Base-by-base conservation (phyloP, 2,888 invertebrate genomes). In the Andrena dorsata region DNA sequence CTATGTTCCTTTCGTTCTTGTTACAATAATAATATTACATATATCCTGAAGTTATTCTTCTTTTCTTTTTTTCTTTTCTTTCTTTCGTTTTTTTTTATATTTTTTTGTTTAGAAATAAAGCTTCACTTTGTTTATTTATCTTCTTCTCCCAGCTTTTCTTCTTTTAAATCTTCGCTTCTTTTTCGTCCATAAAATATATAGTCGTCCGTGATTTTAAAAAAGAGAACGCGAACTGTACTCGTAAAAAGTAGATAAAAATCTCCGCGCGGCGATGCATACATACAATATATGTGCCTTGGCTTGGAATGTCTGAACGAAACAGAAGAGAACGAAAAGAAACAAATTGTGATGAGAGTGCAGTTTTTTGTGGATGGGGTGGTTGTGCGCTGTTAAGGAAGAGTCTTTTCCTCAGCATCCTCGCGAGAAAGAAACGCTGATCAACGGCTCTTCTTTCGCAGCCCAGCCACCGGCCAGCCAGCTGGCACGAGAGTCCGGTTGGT, bases 221-320 rank as follows among this genome's bases (percentile, higher is more conserved):
- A 85, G 78, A 81, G 80, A 82, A 87, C 84, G 75, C 83, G 88
- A 89, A 88, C 74, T 76, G 80, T 87, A 85, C 82, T 85, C 68
- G 83, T 84, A 80, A 87, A 86, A 90, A 87, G 82, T 83, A 77
- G 79, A 88, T 88, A 85, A 89, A 90, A 90, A 89, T 83, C 81
- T 89, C 70, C 84, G 82, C 85, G 82, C 77, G 85, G 84, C 83
- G 81, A 84, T 84, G 80, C 79, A 84, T 86, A 79, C 86, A 83
- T 86, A 82, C 81, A 83, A 83, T 76, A 83, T 84, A 79, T 86
- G 83, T 86, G 86, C 85, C 84, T 41, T 86, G 86, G 87, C 85
- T 87, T 92, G 92, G 92, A 92, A 92, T 93, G 92, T 92, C 88
- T 89, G 83, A 91, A 92, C 86, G 82, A 86, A 89, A 89, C 89